phyloP scores from a whole-genome alignment of 2,797 vertebrate genomes.

The Crypturellus tataupa region DNA sequence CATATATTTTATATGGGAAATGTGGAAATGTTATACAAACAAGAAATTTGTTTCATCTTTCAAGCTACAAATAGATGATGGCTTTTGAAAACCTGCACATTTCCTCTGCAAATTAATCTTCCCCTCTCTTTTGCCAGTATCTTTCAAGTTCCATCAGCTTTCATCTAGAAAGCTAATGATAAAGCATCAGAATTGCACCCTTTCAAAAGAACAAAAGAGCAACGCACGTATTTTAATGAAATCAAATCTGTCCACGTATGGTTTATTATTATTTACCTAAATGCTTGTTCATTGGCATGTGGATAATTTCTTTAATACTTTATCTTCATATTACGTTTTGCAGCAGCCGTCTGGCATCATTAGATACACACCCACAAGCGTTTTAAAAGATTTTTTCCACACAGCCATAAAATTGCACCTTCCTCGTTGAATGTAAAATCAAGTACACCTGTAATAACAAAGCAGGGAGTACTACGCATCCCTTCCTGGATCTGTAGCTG shows the following conservation, averaged over 20 bases:
- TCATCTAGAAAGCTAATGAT: slow-evolving; percentile 11
- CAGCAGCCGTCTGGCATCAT: slow-evolving; percentile 20
- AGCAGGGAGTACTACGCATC: slow-evolving; percentile 2
- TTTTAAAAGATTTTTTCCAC: slow-evolving; percentile 55
- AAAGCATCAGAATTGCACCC: neutral
- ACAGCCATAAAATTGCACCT: slow-evolving; percentile 52
- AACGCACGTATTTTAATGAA: neutral
- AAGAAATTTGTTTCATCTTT: neutral
- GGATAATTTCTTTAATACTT: neutral
- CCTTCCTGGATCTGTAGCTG: slow-evolving; percentile 12
- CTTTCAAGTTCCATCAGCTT: neutral
- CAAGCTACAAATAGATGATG: neutral
- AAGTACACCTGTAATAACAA: slow-evolving; percentile 73
- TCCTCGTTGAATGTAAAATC: neutral
- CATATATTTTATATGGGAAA: neutral
- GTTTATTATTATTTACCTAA: slow-evolving; percentile 33
- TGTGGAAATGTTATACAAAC: neutral
- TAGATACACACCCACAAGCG: neutral
- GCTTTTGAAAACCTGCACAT: slow-evolving; percentile 14
- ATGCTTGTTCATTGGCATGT: neutral
- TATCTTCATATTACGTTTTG: neutral
- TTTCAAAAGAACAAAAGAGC: slow-evolving; percentile 33
- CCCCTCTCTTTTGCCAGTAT: neutral
- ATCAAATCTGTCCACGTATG: neutral
- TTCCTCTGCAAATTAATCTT: slow-evolving; percentile 5